These are phyloP conservation scores for Lathronympha strigana DNA, from an alignment of 2,888 invertebrate species.

Conservation along the genomic window DNA sequence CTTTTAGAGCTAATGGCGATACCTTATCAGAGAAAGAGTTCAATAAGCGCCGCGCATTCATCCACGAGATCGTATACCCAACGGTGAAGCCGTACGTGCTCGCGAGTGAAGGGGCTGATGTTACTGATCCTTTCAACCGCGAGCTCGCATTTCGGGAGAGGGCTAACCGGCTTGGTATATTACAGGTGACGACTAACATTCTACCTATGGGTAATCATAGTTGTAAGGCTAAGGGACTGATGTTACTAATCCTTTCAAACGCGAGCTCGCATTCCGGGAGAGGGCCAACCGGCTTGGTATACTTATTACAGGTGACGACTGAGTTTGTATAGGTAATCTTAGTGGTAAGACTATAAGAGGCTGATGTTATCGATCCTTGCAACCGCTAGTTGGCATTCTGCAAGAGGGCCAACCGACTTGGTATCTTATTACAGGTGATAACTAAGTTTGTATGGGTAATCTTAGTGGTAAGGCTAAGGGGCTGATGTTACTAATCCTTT, in stretches of 20 bases:
- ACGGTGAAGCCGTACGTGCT: slow-evolving; percentile 82
- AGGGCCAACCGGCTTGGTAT: slow-evolving; percentile 89
- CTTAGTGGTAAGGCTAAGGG: too few relatives aligned
- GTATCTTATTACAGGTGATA: too few relatives aligned
- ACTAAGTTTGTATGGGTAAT: too few relatives aligned
- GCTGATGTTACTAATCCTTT: too few relatives aligned
- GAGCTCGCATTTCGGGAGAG: slow-evolving; percentile 90
- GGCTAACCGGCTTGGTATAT: slow-evolving; percentile 88
- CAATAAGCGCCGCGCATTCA: slow-evolving; percentile 81
- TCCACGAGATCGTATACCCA: slow-evolving; percentile 85
- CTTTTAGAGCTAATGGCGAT: slow-evolving; percentile 83
- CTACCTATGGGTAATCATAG: too few relatives aligned
- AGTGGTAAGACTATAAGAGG: too few relatives aligned
- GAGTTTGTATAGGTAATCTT: too few relatives aligned
- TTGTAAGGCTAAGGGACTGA: slow-evolving; percentile 81
- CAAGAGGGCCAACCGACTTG: slow-evolving; percentile 90
- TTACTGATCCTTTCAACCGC: slow-evolving; percentile 85
- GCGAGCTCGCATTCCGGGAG: slow-evolving; percentile 89
- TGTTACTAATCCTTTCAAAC: slow-evolving; percentile 85
- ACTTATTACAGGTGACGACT: slow-evolving; percentile 84
- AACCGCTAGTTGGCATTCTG: slow-evolving; percentile 88
- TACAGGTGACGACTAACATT: slow-evolving; percentile 85
- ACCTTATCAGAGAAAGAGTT: slow-evolving; percentile 86
- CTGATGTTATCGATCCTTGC: slow-evolving; percentile 83
- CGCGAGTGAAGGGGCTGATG: slow-evolving; percentile 84